A percentile compares a stretch with the other conserved stretches of the same genome.
phyloP scores from a whole-genome alignment of 2,888 invertebrate genomes.

The Caenorhabditis sinica region DNA sequence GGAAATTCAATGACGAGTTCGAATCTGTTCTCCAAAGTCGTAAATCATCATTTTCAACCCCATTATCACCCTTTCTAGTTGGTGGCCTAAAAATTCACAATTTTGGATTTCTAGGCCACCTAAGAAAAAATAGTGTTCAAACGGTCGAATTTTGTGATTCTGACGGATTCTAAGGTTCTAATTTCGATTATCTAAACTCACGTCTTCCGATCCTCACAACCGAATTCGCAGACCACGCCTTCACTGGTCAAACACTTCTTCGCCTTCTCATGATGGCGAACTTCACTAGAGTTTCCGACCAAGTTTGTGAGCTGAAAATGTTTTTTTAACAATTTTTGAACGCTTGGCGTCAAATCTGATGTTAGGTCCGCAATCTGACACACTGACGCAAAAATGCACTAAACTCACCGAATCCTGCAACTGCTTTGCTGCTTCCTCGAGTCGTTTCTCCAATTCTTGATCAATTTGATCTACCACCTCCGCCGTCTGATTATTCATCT shows the following conservation, averaged over 20 bases:
- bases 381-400: background rate
- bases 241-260: conserved; percentile 74
- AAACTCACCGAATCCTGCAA: conserved; percentile 62
- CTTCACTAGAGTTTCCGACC: conserved; percentile 54
- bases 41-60: too few species aligned
- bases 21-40: too few species aligned
- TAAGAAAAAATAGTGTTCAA: background rate
- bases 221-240: conserved; percentile 78
- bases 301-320: conserved; percentile 63
- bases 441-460: conserved; percentile 33
- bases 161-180: too few species aligned
- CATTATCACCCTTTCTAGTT: too few species aligned
- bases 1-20: too few species aligned
- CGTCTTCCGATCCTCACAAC: conserved; percentile 72
- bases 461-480: conserved; percentile 33
- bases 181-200: conserved; percentile 53
- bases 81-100: too few species aligned
- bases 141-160: background rate
- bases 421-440: conserved; percentile 59
- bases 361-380: too few species aligned
- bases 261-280: conserved; percentile 58
- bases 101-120: too few species aligned
- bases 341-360: too few species aligned
- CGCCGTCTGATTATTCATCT: conserved; percentile 16
- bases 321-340: too few species aligned